These are phyloP conservation scores for Gymnothorax reevesii DNA, from an alignment of 2,797 vertebrate genomes.

Conservation along the genomic window DNA sequence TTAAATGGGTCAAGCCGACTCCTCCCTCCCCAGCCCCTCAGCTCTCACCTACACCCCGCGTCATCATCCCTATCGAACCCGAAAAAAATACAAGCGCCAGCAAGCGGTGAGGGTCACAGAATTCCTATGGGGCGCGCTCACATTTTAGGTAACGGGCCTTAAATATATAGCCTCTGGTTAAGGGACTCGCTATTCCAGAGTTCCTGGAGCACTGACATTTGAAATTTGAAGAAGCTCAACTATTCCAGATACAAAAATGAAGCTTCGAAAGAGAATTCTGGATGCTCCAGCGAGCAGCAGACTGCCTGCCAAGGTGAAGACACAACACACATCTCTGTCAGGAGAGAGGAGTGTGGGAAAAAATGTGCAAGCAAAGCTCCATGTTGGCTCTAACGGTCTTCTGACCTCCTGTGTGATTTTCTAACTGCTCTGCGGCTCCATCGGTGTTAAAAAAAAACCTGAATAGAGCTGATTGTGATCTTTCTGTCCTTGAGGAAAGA, in stretches of 20 bases:
- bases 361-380: not conserved
- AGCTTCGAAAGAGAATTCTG: not conserved
- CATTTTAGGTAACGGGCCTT: too few species aligned
- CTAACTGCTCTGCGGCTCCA: not conserved
- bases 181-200: too few species aligned
- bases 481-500: not conserved
- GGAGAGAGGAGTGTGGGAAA: not conserved
- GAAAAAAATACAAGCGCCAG: too few species aligned
- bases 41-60: too few species aligned
- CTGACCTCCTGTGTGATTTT: too few species aligned
- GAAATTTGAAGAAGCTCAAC: too few species aligned
- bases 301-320: not conserved
- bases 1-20: not conserved
- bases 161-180: too few species aligned
- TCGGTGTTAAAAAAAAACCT: not conserved
- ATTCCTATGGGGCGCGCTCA: too few species aligned
- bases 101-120: too few species aligned
- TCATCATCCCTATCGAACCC: not conserved
- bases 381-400: not conserved
- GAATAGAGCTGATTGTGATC: not conserved
- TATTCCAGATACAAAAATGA: too few species aligned
- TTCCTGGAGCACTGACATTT: too few species aligned
- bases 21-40: not conserved
- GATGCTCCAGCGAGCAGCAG: not conserved
- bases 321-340: not conserved